These are phyloP conservation scores for Lycorma delicatula DNA, from an alignment of 1,140 invertebrate species.

Conservation along the genomic window DNA sequence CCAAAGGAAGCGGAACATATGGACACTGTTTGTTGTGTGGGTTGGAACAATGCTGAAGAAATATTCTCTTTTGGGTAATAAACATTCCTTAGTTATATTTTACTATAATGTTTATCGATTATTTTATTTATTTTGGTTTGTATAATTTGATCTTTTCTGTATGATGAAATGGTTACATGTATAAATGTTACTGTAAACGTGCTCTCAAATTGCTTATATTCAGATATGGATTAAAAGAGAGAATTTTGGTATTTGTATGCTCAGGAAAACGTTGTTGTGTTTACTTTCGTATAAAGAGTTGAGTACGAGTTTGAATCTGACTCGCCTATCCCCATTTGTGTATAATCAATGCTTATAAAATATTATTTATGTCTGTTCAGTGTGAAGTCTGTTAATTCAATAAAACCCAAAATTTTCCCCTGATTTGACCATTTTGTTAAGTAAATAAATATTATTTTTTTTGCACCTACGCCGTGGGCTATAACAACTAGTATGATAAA, in stretches of 20 bases:
- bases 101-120: neutral
- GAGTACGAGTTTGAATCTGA: too few species aligned
- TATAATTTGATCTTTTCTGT: too few species aligned
- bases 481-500: too few species aligned
- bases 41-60: slow-evolving; percentile 88
- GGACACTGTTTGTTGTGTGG: slow-evolving; percentile 73
- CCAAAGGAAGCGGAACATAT: slow-evolving; percentile 60
- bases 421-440: too few species aligned
- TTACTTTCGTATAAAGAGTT: too few species aligned
- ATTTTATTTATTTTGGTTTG: neutral
- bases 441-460: too few species aligned
- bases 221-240: neutral
- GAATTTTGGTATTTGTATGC: neutral
- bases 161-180: neutral
- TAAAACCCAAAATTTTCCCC: too few species aligned
- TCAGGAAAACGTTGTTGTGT: neutral
- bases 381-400: too few species aligned
- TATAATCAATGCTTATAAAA: too few species aligned
- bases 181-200: neutral
- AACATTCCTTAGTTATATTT: neutral
- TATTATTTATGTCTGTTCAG: too few species aligned
- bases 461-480: too few species aligned
- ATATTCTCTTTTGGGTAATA: slow-evolving; percentile 77
- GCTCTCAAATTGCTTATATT: slow-evolving; percentile 8
- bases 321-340: too few species aligned